Evolutionary conservation across 2,113 vertebrate genomes (phyloP).

Genomic region (Perca flavescens): DNA sequence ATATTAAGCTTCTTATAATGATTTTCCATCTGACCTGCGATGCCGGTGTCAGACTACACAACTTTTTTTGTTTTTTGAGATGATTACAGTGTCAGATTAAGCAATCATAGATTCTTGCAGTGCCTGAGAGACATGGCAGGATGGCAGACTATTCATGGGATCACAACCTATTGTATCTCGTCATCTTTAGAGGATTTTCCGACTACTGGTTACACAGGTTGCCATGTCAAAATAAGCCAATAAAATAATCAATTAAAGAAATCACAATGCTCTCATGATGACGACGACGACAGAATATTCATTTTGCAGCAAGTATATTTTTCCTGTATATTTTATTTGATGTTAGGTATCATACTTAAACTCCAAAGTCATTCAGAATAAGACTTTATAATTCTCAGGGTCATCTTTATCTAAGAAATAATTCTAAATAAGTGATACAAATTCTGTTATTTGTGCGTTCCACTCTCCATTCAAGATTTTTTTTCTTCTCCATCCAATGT

Average conservation of each 20-base stretch:
- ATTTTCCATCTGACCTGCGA: constrained; percentile 21
- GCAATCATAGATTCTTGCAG: neutral
- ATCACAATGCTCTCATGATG: neutral
- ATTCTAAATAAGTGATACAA: neutral
- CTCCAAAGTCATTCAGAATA: neutral
- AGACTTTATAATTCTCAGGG: neutral
- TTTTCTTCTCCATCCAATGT: neutral
- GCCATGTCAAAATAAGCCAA: no score
- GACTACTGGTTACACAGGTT: no score
- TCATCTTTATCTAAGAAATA: neutral
- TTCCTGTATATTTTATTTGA: no score
- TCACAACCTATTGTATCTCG: neutral
- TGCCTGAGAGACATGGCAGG: neutral
- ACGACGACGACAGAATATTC: no score
- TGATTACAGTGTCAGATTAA: neutral
- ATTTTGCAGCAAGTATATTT: no score
- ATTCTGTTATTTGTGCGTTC: neutral
- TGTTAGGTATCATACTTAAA: neutral
- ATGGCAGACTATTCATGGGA: neutral
- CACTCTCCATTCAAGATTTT: neutral
- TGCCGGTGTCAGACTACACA: neutral
- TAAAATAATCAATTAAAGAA: no score
- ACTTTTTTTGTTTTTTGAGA: neutral
- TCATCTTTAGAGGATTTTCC: neutral
- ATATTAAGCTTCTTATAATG: constrained; percentile 12